phyloP scores from a whole-genome alignment of 2,797 vertebrate genomes.

The Danio kyathit region DNA sequence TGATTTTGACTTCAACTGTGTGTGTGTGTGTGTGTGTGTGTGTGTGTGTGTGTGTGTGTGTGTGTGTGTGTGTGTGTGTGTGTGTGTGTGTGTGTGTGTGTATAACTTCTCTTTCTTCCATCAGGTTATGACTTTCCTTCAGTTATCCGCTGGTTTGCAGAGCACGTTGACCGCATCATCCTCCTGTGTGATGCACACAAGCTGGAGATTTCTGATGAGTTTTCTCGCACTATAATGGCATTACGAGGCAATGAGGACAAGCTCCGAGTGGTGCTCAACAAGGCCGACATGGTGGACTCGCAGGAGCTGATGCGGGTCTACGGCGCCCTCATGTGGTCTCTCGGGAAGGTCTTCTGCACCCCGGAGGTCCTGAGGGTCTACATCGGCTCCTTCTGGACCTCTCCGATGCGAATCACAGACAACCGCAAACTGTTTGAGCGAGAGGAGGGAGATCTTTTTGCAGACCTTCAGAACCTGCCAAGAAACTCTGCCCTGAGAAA shows the following conservation, averaged over 20 bases:
- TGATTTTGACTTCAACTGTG: too few species aligned
- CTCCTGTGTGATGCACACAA: slow-evolving; percentile 93
- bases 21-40: too few species aligned
- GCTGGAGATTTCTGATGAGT: slow-evolving; percentile 93
- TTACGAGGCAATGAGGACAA: slow-evolving; percentile 92
- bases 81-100: too few species aligned
- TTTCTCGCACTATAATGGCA: slow-evolving; percentile 87
- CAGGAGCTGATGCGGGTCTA: slow-evolving; percentile 94
- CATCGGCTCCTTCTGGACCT: slow-evolving; percentile 92
- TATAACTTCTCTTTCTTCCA: neutral
- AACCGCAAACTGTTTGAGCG: slow-evolving; percentile 88
- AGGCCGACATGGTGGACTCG: slow-evolving; percentile 90
- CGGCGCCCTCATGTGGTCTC: slow-evolving; percentile 93
- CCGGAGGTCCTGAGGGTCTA: slow-evolving; percentile 91
- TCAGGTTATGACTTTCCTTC: slow-evolving; percentile 59
- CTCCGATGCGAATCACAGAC: slow-evolving; percentile 84
- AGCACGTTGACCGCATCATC: slow-evolving; percentile 91
- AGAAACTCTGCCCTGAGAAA: slow-evolving; percentile 86
- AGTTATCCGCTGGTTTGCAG: slow-evolving; percentile 78
- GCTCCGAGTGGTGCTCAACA: slow-evolving; percentile 92
- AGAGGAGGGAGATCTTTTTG: slow-evolving; percentile 90
- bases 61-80: too few species aligned
- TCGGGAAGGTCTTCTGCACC: slow-evolving; percentile 90
- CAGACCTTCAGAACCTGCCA: slow-evolving; percentile 89
- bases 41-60: too few species aligned